Percentiles rank a stretch among this genome's conserved stretches.
Evolutionary conservation across 2,797 vertebrate species (phyloP).

Genomic region (Gymnocypris eckloni): DNA sequence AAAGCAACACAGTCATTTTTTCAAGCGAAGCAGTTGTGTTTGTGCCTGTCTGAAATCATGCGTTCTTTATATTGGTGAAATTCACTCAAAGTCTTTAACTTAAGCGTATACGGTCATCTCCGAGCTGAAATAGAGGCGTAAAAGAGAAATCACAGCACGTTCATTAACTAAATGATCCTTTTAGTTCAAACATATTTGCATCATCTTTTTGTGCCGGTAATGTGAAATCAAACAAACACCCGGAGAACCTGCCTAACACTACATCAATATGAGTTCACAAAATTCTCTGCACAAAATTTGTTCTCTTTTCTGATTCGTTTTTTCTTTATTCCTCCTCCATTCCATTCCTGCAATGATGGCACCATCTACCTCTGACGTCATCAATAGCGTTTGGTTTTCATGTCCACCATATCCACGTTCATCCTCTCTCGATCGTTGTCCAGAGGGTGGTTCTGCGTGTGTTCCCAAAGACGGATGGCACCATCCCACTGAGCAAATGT

Average conservation of each 20-base stretch:
- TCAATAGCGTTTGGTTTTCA: slow-evolving; percentile 32
- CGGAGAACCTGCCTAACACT: slow-evolving; percentile 10
- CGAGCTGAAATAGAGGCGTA: not conserved
- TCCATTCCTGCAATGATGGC: slow-evolving; percentile 39
- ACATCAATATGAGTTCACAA: slow-evolving; percentile 12
- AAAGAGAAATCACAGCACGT: slow-evolving; percentile 43
- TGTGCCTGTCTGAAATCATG: slow-evolving; percentile 43
- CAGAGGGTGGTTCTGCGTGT: slow-evolving; percentile 85
- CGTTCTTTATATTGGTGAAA: slow-evolving; percentile 48
- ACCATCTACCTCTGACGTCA: slow-evolving; percentile 42
- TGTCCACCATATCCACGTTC: slow-evolving; percentile 49
- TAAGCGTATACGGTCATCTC: slow-evolving; percentile 1
- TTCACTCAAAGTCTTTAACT: slow-evolving; percentile 38
- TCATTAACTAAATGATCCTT: not conserved
- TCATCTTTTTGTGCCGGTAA: slow-evolving; percentile 16
- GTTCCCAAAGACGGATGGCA: slow-evolving; percentile 88
- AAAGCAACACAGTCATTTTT: slow-evolving; percentile 47
- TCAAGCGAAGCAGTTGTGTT: slow-evolving; percentile 25
- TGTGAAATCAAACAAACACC: slow-evolving; percentile 28
- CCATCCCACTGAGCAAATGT: slow-evolving; percentile 86
- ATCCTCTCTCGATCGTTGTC: slow-evolving; percentile 77
- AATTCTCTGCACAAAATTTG: slow-evolving; percentile 13
- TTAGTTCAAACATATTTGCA: slow-evolving; percentile 6
- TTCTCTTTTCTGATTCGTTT: not conserved
- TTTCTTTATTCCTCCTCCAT: not conserved